phyloP scores from a whole-genome alignment of 1,140 invertebrate genomes.

The Plutomurus gul region DNA sequence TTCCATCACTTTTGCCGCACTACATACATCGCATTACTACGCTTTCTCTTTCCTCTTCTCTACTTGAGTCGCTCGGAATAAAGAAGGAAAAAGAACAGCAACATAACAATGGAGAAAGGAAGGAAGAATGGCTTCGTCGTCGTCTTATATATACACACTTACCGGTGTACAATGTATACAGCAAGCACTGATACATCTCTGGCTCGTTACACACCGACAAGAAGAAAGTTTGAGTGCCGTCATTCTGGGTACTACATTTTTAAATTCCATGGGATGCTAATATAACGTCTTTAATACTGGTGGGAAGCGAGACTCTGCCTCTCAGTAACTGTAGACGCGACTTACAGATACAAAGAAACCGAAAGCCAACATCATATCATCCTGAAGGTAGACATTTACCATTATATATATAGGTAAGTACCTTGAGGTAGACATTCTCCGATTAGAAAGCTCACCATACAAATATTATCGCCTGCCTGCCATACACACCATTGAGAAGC shows the following conservation, averaged over 20 bases:
- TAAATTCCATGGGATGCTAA: not conserved
- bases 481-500: no score
- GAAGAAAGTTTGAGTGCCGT: not conserved
- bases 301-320: no score
- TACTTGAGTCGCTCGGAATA: not conserved
- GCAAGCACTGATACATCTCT: not conserved
- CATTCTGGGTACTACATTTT: not conserved
- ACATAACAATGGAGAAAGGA: not conserved
- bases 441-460: no score
- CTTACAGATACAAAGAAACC: no score
- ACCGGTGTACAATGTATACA: not conserved
- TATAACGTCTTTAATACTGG: no score
- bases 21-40: not conserved
- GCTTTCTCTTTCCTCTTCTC: not conserved
- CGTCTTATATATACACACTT: not conserved
- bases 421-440: no score
- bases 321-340: no score
- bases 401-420: no score
- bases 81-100: not conserved
- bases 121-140: not conserved
- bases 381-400: no score
- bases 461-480: no score
- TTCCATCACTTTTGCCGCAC: constrained; percentile 3
- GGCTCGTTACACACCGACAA: not conserved
- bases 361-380: no score